These are phyloP conservation scores for Andrena bucephala DNA, from an alignment of 2,888 invertebrate species.

Conservation along the genomic window DNA sequence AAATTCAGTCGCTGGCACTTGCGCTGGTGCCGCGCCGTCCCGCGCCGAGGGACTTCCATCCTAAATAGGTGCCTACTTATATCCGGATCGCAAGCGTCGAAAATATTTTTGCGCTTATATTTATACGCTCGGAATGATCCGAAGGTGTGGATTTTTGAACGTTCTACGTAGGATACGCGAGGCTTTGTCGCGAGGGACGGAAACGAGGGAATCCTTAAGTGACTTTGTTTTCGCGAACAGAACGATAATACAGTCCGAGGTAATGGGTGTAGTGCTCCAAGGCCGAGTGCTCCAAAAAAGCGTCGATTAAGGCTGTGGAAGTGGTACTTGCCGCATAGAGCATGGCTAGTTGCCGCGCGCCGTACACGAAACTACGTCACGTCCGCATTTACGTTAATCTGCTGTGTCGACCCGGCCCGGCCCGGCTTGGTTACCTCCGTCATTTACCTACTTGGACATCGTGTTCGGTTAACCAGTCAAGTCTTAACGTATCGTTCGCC, in stretches of 20 bases:
- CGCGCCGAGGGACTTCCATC: no score
- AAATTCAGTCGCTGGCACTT: no score
- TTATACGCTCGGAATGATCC: no score
- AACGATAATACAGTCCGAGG: not conserved
- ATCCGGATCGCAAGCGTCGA: no score
- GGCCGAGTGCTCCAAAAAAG: constrained; percentile 29
- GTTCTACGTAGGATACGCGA: no score
- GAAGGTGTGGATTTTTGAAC: no score
- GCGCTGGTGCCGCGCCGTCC: no score
- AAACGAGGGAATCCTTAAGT: not conserved
- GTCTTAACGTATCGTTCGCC: not conserved
- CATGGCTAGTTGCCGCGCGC: constrained; percentile 50
- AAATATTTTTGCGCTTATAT: no score
- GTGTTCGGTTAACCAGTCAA: constrained; percentile 31
- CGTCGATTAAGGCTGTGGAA: constrained; percentile 37
- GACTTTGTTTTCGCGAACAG: not conserved
- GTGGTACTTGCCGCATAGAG: constrained; percentile 52
- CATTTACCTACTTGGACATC: constrained; percentile 51
- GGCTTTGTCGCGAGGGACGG: no score
- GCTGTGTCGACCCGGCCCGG: constrained; percentile 41
- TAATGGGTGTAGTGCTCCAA: not conserved
- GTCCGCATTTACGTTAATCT: constrained; percentile 84
- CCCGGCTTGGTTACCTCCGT: no score
- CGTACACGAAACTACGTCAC: constrained; percentile 78
- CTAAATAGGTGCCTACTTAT: no score